A percentile compares a stretch with the other conserved stretches of the same genome.
phyloP scores from a whole-genome alignment of 2,888 invertebrate genomes.

The Eristalinus sepulchralis region DNA sequence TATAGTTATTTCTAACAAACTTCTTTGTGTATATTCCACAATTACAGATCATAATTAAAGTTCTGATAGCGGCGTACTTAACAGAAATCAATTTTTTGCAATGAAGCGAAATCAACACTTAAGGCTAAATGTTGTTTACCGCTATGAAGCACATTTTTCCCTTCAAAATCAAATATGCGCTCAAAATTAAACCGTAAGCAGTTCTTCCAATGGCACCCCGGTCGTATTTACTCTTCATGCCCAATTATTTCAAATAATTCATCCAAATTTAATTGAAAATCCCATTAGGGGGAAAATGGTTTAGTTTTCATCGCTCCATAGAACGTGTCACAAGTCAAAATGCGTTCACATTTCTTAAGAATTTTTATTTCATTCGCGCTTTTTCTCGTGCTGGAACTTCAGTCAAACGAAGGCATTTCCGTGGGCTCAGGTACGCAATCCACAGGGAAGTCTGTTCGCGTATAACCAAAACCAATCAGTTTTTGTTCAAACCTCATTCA shows the following conservation, averaged over 20 bases:
- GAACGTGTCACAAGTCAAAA: constrained; percentile 8
- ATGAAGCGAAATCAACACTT: too few relatives aligned
- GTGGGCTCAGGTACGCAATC: not conserved
- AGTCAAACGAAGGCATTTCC: not conserved
- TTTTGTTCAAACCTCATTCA: too few relatives aligned
- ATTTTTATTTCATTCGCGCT: constrained; percentile 13
- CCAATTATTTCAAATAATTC: constrained; percentile 33
- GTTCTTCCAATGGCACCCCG: constrained; percentile 21
- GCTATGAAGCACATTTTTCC: not conserved
- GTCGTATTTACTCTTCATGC: constrained; percentile 37
- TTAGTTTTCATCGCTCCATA: constrained; percentile 31
- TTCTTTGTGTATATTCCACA: too few relatives aligned
- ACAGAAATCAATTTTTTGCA: too few relatives aligned
- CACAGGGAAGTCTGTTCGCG: not conserved
- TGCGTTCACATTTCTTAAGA: constrained; percentile 30
- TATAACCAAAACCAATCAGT: too few relatives aligned
- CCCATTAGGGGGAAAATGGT: not conserved
- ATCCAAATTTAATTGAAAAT: constrained; percentile 3
- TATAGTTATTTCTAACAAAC: too few relatives aligned
- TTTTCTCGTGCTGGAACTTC: not conserved
- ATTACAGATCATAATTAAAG: too few relatives aligned
- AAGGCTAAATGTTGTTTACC: too few relatives aligned
- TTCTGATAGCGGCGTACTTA: too few relatives aligned
- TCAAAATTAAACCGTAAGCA: not conserved
- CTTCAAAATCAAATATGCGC: constrained; percentile 1